These are phyloP conservation scores for Belonocnema kinseyi DNA, from an alignment of 1,140 invertebrate species.

Conservation along the genomic window DNA sequence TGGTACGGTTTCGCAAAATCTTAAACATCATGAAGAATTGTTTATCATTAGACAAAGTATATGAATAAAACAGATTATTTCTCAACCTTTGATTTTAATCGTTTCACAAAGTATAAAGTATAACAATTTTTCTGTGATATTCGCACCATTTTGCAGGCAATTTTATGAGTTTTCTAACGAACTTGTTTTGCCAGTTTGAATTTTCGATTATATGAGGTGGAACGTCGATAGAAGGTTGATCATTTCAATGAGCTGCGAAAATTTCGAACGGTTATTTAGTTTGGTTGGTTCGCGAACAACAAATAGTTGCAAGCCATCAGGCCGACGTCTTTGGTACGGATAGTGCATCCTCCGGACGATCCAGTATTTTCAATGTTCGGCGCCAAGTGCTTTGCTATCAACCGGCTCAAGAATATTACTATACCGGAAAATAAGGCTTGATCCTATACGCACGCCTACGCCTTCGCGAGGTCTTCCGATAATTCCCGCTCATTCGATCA, in stretches of 20 bases:
- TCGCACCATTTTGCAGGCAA: neutral
- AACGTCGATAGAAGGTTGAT: constrained; percentile 13
- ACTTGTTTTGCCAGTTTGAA: constrained; percentile 16
- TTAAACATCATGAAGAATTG: too few species aligned
- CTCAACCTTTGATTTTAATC: neutral
- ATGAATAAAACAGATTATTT: neutral
- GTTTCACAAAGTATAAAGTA: neutral
- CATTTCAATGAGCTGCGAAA: constrained; percentile 16
- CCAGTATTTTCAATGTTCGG: constrained; percentile 5
- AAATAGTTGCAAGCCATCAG: constrained; percentile 6
- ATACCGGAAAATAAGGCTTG: neutral
- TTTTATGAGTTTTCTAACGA: neutral
- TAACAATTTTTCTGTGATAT: neutral
- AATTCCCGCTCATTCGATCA: constrained; percentile 5
- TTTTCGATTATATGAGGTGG: constrained; percentile 23
- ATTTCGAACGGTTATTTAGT: constrained; percentile 27
- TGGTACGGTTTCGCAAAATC: too few species aligned
- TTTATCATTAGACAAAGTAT: neutral
- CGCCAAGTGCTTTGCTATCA: neutral
- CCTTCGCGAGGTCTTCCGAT: neutral
- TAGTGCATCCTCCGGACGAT: constrained; percentile 16
- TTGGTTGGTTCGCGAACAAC: constrained; percentile 7
- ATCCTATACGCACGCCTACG: constrained; percentile 3
- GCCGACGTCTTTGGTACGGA: neutral
- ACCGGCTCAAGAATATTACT: neutral